Conservation (phyloP, 2,888 invertebrate genomes). For the Cheilosia impressa region DNA sequence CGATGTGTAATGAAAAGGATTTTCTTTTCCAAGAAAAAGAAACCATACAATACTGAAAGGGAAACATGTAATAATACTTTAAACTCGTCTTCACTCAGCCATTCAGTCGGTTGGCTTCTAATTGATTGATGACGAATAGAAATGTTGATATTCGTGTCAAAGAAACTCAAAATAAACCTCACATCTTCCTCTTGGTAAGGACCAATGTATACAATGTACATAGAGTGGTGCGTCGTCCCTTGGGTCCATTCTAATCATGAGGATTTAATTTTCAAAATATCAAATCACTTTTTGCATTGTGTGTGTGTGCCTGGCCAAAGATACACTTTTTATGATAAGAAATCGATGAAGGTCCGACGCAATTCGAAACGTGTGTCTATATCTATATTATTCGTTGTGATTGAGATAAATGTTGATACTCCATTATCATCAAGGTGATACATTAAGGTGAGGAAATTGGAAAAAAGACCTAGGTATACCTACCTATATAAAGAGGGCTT, state of each 20-base stretch:
- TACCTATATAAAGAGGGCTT: background rate
- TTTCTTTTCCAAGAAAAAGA: constrained; percentile 27
- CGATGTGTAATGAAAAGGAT: constrained; percentile 38
- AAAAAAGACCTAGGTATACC: constrained; percentile 2
- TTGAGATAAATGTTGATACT: constrained; percentile 70
- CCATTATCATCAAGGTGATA: constrained; percentile 46
- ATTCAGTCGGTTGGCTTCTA: constrained; percentile 33
- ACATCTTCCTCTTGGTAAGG: background rate
- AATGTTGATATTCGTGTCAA: constrained; percentile 14
- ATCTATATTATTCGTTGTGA: constrained; percentile 34
- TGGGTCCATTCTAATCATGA: constrained; percentile 13
- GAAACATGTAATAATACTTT: constrained; percentile 59
- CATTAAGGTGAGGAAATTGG: constrained; percentile 62
- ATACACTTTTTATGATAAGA: constrained; percentile 27
- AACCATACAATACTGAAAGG: constrained; percentile 56
- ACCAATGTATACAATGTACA: too few relatives aligned
- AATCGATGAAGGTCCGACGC: constrained; percentile 42
- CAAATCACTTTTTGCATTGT: constrained; percentile 41
- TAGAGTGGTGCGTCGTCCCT: constrained; percentile 5
- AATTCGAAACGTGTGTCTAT: constrained; percentile 40
- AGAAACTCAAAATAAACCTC: constrained; percentile 25
- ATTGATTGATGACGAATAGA: constrained; percentile 53
- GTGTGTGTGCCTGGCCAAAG: constrained; percentile 5
- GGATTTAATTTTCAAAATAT: constrained; percentile 46
- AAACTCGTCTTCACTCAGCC: constrained; percentile 13